Evolutionary conservation across 2,113 vertebrate species (phyloP), one percentile per base, ranked within the genome.

Genomic region (Ciconia boyciana): DNA sequence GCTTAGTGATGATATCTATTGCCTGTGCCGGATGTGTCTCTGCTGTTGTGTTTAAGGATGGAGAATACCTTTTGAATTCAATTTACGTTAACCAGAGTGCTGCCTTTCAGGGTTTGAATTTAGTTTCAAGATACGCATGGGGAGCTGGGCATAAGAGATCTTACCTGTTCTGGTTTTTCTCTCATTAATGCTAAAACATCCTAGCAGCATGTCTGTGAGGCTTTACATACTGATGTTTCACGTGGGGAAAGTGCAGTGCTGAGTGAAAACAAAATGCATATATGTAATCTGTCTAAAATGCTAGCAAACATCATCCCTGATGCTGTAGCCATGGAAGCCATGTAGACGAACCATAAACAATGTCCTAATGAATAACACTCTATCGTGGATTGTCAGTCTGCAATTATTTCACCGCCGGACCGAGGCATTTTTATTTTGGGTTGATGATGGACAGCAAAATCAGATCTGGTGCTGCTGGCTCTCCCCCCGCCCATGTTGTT

Each of bases 291-390:
- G 72, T 51, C 52, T 65, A 1, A 90, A 77, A 83, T 44, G 84
- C 87, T 74, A 52, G 46, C 80, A 55, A 66, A 11, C 89, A 87
- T 18, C 76, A 29, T 68, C 80, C 72, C 78, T 68, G 86, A 14
- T 89, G 83, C 90, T 91, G 96, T 83, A 94, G 94, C 89, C 52
- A 74, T 94, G 96, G 83, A 83, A 93, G 87, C 88, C 36, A 29
- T 4, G 43, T 60, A 90, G 94, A 58, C 1, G 55, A 86, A 57
- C 91, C 68, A 83, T 60, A 85, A 95, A 95, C 93, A 87, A 19
- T 44, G 39, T 77, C 69, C 78, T 94, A 57, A 87, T 49, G 87
- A 94, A 64, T 46, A 77, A 34, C 54, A 51, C 51, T 26, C 25
- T 11, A 12, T 51, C 8, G 0, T 9, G 6, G 13, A 28, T 9